Evolutionary conservation across 2,888 invertebrate species (phyloP).

Genomic region (Schizotus pectinicornis): DNA sequence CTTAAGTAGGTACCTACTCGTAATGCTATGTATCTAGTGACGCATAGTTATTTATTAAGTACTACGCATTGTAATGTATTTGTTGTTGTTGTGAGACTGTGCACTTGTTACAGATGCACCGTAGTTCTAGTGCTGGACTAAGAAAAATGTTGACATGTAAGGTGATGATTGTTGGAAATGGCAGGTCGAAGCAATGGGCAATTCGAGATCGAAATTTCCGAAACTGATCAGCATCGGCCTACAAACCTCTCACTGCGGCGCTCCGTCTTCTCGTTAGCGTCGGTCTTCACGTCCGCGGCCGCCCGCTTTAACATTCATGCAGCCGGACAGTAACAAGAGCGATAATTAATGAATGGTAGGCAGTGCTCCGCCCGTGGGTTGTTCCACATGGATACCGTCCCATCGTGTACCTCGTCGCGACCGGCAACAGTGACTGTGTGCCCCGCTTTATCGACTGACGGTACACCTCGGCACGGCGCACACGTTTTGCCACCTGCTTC

Average conservation of each 20-base stretch:
- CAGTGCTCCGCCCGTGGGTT: constrained; percentile 48
- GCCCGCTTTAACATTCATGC: constrained; percentile 21
- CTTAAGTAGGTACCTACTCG: too few species aligned
- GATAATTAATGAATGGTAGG: constrained; percentile 51
- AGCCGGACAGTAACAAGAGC: constrained; percentile 48
- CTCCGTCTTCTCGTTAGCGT: not conserved
- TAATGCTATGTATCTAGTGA: too few species aligned
- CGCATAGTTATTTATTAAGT: too few species aligned
- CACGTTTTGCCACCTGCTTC: constrained; percentile 31
- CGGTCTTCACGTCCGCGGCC: not conserved
- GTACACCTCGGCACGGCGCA: constrained; percentile 29
- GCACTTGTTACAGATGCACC: too few species aligned
- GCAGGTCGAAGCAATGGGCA: too few species aligned
- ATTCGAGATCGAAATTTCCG: too few species aligned
- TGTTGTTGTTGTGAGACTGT: too few species aligned
- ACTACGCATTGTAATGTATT: too few species aligned
- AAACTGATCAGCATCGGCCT: too few species aligned
- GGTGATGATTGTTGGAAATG: too few species aligned
- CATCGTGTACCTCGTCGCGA: constrained; percentile 42
- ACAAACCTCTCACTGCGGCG: not conserved
- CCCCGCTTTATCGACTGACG: constrained; percentile 40
- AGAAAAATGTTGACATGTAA: too few species aligned
- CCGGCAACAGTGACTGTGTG: constrained; percentile 40
- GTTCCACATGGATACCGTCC: constrained; percentile 43
- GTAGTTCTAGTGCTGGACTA: too few species aligned